These are phyloP conservation scores for Channallabes apus DNA, from an alignment of 2,797 vertebrate genomes.

Conservation along the genomic window DNA sequence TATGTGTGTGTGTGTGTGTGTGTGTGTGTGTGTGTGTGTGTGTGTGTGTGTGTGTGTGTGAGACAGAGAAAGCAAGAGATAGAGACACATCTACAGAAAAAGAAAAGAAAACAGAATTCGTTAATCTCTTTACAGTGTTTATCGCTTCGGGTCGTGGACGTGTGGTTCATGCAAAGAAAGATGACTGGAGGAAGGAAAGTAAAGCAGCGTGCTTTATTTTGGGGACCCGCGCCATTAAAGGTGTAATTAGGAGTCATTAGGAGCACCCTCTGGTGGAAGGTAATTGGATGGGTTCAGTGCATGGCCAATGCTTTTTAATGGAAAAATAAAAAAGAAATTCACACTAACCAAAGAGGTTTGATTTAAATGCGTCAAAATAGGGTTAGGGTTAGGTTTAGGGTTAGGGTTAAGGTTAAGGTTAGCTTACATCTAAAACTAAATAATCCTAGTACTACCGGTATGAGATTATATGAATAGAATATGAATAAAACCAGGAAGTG, in stretches of 20 bases:
- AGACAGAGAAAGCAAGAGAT: background rate
- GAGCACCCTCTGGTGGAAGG: conserved; percentile 52
- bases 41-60: no score
- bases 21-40: no score
- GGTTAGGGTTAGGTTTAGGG: no score
- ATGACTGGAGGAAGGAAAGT: background rate
- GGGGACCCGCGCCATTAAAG: conserved; percentile 27
- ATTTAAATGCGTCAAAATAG: background rate
- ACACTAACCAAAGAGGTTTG: background rate
- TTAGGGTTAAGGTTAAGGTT: no score
- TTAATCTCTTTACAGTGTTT: conserved; percentile 25
- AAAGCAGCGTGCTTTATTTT: conserved; percentile 7
- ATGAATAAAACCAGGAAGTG: background rate
- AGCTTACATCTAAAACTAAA: background rate
- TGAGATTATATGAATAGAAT: background rate
- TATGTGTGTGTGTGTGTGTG: no score
- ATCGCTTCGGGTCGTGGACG: background rate
- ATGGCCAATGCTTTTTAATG: conserved; percentile 17
- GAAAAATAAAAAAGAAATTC: background rate
- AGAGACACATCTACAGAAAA: conserved; percentile 7
- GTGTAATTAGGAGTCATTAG: conserved; percentile 49
- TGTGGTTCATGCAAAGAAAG: background rate
- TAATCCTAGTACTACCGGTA: background rate
- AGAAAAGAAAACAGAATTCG: background rate
- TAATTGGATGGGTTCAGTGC: conserved; percentile 51